Conservation (phyloP, 1,140 invertebrate genomes). For the Tribolium castaneum region DNA sequence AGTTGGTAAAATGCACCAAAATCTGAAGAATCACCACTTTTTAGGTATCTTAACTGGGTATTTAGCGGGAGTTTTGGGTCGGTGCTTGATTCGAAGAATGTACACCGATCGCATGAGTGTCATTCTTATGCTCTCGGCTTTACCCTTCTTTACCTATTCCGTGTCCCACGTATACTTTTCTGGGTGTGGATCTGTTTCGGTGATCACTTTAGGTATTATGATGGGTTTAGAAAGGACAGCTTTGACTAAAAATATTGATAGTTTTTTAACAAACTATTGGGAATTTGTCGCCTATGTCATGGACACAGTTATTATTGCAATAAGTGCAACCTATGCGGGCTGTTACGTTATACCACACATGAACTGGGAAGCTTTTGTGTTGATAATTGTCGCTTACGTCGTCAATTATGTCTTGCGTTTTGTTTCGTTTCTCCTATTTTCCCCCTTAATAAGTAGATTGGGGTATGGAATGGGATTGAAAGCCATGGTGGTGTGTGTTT, state of each 20-base stretch:
- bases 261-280: background rate
- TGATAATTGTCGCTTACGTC: background rate
- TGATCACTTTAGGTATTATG: background rate
- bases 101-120: background rate
- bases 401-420: background rate
- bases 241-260: background rate
- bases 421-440: background rate
- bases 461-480: background rate
- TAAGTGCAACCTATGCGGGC: background rate
- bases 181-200: background rate
- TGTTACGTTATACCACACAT: background rate
- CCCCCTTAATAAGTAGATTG: background rate
- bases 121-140: background rate
- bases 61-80: background rate
- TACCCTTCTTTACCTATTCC: background rate
- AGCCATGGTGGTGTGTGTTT: background rate
- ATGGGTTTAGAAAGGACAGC: background rate
- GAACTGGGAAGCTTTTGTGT: background rate
- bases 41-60: background rate
- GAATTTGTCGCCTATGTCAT: background rate
- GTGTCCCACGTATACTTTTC: background rate
- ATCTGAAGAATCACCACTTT: background rate
- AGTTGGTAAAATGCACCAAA: background rate
- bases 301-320: background rate
- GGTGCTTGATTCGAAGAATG: background rate